phyloP scores from a whole-genome alignment of 2,113 vertebrate genomes.

The Platichthys stellatus region DNA sequence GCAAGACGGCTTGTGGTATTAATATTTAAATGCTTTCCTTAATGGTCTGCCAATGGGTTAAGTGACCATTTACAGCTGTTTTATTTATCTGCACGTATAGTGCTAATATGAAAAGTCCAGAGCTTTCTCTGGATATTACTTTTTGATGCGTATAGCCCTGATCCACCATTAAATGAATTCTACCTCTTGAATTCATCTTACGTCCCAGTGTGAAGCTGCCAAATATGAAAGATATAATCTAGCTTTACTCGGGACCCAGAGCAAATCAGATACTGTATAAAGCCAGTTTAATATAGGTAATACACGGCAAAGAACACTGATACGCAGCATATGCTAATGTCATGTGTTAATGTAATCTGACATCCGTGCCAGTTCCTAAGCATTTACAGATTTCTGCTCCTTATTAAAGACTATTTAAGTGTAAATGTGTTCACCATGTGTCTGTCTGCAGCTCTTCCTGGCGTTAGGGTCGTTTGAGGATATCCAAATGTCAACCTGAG shows the following conservation, averaged over 20 bases:
- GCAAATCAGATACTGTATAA: neutral
- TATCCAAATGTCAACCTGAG: constrained; percentile 31
- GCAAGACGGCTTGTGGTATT: neutral
- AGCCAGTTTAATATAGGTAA: neutral
- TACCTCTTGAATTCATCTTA: neutral
- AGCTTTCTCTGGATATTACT: neutral
- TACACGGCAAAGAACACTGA: neutral
- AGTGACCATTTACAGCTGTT: neutral
- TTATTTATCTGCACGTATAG: neutral
- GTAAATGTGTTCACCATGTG: constrained; percentile 46
- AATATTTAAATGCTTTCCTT: neutral
- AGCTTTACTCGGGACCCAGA: neutral
- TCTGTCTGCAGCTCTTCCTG: constrained; percentile 47
- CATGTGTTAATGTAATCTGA: constrained; percentile 4
- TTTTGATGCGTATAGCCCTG: neutral
- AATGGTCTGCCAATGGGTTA: neutral
- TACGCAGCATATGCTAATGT: constrained; percentile 1
- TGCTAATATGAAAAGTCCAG: neutral
- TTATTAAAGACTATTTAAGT: neutral
- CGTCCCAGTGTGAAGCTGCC: neutral
- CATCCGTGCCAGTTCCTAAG: constrained; percentile 10
- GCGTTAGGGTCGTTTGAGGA: constrained; percentile 42
- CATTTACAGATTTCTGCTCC: constrained; percentile 21
- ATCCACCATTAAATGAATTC: neutral
- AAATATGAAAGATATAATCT: neutral